phyloP scores from a whole-genome alignment of 2,888 invertebrate species.

The Drosophila anceps region DNA sequence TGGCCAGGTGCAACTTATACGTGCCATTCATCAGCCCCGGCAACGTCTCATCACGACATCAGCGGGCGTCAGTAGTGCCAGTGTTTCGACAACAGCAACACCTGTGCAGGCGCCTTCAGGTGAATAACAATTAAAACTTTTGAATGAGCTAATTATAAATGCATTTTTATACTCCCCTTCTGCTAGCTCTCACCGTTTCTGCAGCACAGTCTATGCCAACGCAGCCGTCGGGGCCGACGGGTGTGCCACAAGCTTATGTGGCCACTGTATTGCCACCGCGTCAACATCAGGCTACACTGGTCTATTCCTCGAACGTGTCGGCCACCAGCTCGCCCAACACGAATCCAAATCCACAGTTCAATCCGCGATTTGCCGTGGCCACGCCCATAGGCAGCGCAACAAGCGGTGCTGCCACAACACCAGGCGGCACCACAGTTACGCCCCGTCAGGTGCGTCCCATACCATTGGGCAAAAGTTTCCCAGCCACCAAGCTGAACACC shows the following conservation, averaged over 20 bases:
- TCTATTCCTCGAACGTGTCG: conserved; percentile 84
- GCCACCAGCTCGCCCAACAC: conserved; percentile 57
- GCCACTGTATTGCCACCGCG: conserved; percentile 84
- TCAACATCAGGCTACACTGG: conserved; percentile 84
- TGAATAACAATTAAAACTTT: conserved; percentile 13
- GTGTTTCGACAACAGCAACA: conserved; percentile 69
- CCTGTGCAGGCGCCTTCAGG: conserved; percentile 59
- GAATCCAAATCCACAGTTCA: conserved; percentile 82
- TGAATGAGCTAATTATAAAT: background rate
- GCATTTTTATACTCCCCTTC: background rate
- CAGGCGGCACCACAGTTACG: conserved; percentile 71
- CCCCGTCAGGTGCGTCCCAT: conserved; percentile 85
- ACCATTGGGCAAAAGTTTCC: conserved; percentile 83
- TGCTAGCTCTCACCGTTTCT: conserved; percentile 64
- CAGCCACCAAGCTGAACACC: conserved; percentile 83
- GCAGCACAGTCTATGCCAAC: conserved; percentile 53
- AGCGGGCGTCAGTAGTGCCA: conserved; percentile 64
- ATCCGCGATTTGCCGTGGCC: conserved; percentile 84
- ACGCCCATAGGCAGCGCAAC: conserved; percentile 66
- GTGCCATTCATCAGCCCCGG: conserved; percentile 83
- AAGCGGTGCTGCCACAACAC: conserved; percentile 55
- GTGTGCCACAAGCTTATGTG: conserved; percentile 82
- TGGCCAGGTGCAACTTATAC: conserved; percentile 84
- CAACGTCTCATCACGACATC: conserved; percentile 85
- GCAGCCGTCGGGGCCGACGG: conserved; percentile 52